Base-by-base conservation (phyloP, 1,140 invertebrate species). In the Arion vulgaris region DNA sequence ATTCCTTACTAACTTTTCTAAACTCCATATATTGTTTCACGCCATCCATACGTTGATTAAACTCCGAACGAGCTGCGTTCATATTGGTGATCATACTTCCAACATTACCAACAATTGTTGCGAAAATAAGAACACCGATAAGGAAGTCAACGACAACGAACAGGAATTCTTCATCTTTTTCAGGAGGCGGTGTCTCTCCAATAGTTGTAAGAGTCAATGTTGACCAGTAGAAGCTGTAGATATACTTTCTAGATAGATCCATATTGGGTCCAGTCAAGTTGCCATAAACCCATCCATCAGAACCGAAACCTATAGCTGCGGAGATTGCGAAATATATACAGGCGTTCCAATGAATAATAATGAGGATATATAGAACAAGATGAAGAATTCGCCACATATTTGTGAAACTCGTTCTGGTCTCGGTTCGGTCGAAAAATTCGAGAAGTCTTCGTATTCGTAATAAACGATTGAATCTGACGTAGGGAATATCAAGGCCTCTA, bases 11-110 rank as follows among this genome's bases (percentile, higher is more conserved):
- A 0, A 98, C 96, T 80, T 91, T 89, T 75, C 96, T 93, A 90
- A 98, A 96, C 81, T 97, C 96, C 97, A 99, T 98, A 91, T 99
- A 99, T 91, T 98, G 96, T 91, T 99, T 99, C 0, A 99, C 96
- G 0, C 96, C 96, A 88, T 99, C 98, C 96, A 99, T 98, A 86
- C 95, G 95, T 85, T 97, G 97, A 93, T 98, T 97, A 92, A 98
- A 98, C 89, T 98, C 97, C 0, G 97, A 96, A 84, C 97, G 92
- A 0, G 96, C 95, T 13, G 97, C 96, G 92, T 98, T 98, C 97
- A 98, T 98, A 90, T 98, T 98, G 17, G 97, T 97, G 86, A 99
- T 98, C 97, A 99, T 98, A 77, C 96, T 97, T 75, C 98, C 97
- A 36, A 92, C 90, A 75, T 92, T 92, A 80, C 92, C 92, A 39